phyloP scores from a whole-genome alignment of 2,888 invertebrate genomes.

The Thymelicus lineola region DNA sequence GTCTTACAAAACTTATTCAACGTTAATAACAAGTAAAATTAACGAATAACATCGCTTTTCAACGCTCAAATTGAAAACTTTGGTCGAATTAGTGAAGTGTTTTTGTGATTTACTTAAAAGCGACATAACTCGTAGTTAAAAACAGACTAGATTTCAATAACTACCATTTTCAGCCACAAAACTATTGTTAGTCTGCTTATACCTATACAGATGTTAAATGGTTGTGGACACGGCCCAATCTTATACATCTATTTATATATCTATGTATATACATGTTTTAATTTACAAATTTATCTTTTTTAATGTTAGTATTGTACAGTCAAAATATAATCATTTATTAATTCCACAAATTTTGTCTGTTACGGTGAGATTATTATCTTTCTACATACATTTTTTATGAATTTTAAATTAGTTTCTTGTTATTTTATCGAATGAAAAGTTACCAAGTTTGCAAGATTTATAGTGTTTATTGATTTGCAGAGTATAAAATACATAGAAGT shows the following conservation, averaged over 20 bases:
- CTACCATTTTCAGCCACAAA: slow-evolving; percentile 67
- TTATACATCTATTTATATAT: background rate
- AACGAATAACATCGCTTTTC: slow-evolving; percentile 64
- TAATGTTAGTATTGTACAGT: background rate
- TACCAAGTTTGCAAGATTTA: too few species aligned
- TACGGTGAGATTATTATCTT: too few species aligned
- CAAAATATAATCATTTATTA: background rate
- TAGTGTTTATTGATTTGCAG: background rate
- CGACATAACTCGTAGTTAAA: slow-evolving; percentile 56
- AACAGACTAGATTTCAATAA: slow-evolving; percentile 79
- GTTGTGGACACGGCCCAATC: slow-evolving; percentile 1
- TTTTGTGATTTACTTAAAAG: slow-evolving; percentile 57
- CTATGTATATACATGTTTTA: background rate
- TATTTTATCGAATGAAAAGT: too few species aligned
- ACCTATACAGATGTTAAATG: slow-evolving; percentile 39
- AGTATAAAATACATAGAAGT: background rate
- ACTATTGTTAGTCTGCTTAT: slow-evolving; percentile 52
- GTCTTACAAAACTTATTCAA: slow-evolving; percentile 66
- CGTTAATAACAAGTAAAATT: slow-evolving; percentile 58
- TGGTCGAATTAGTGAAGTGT: slow-evolving; percentile 42
- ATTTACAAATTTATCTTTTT: background rate
- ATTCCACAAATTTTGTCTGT: too few species aligned
- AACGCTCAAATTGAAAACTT: slow-evolving; percentile 40
- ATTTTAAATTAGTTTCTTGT: background rate
- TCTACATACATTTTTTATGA: background rate